Evolutionary conservation across 2,888 invertebrate species (phyloP), one percentile per base, ranked within the genome.

Genomic region (Caenorhabditis macrosperma): DNA sequence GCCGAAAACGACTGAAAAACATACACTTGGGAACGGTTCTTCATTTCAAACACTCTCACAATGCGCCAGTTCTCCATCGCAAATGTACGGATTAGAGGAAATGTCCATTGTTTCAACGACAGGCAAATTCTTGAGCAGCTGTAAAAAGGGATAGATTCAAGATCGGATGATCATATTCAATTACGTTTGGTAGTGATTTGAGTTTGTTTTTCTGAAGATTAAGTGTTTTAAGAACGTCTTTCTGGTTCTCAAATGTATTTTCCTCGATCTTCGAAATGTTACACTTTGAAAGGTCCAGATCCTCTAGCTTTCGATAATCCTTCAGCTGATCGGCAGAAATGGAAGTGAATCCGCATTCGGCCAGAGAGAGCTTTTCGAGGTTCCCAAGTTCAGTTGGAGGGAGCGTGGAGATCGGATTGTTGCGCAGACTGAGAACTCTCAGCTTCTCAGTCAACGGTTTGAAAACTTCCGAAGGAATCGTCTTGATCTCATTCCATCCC

Each of bases 131-230:
- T 77, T 75, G 33, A 84, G 28, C 28, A 83, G 54, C 81, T 84
- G 60, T 33, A 76, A 67, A 12, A 44, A n/a, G 28, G 10, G 15
- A 15, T 9, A 2, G 20, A 2, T 26, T 20, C 5, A 20, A 22
- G 10, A 35, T 17, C 4, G 15, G 38, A 22, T 17, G 12, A 26
- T 41, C 35, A 30, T 9, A n/a, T 17, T 30, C 60, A 28, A n/a
- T 68, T 28, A 78, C 71, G 71, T 78, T 57, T 57, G 80, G 80
- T 15, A 95, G 91, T 68, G 93, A 93, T 15, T 94, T 93, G 55
- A 96, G 92, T 89, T 95, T 95, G 95, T 95, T 95, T 88, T 94
- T 95, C 17, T 94, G 94, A 60, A 96, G 91, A 89, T 95, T 95
- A 30, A 96, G 92, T 63, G 94, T 93, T 0, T 94, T 95, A n/a